These are phyloP conservation scores for Alcis repandata DNA, from an alignment of 2,888 invertebrate species.

Conservation along the genomic window DNA sequence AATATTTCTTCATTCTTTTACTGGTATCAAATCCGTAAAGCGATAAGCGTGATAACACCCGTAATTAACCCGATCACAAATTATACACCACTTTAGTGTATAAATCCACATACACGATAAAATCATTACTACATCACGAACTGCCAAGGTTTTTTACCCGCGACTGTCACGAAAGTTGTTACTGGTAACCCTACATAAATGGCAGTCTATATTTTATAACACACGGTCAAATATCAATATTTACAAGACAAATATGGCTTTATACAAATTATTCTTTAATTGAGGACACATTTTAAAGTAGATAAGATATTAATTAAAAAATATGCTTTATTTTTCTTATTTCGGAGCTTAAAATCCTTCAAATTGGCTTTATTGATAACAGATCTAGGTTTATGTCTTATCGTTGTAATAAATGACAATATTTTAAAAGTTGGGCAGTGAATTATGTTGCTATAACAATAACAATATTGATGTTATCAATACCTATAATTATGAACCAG, in stretches of 20 bases:
- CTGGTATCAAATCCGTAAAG: too few relatives aligned
- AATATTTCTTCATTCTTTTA: too few relatives aligned
- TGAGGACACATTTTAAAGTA: constrained; percentile 16
- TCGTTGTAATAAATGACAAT: neutral
- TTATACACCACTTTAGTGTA: constrained; percentile 3
- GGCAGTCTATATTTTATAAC: neutral
- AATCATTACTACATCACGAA: constrained; percentile 16
- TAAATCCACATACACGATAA: constrained; percentile 18
- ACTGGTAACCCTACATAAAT: neutral
- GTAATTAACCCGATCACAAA: constrained; percentile 9
- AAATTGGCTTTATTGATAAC: constrained; percentile 2
- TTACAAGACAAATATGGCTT: neutral
- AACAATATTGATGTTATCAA: too few relatives aligned
- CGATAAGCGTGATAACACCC: neutral
- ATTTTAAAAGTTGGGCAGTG: neutral
- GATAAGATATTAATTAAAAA: neutral
- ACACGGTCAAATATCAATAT: constrained; percentile 20
- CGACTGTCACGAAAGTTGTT: constrained; percentile 16
- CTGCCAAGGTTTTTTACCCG: constrained; percentile 13
- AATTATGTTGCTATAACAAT: neutral
- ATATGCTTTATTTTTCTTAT: constrained; percentile 7
- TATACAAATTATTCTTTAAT: constrained; percentile 21
- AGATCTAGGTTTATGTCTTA: constrained; percentile 1
- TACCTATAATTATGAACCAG: too few relatives aligned
- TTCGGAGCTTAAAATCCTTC: neutral